Percentiles rank a stretch among this genome's conserved stretches.
Conservation (phyloP, 1,140 invertebrate genomes). For the Hyposmocoma kahamanoa region DNA sequence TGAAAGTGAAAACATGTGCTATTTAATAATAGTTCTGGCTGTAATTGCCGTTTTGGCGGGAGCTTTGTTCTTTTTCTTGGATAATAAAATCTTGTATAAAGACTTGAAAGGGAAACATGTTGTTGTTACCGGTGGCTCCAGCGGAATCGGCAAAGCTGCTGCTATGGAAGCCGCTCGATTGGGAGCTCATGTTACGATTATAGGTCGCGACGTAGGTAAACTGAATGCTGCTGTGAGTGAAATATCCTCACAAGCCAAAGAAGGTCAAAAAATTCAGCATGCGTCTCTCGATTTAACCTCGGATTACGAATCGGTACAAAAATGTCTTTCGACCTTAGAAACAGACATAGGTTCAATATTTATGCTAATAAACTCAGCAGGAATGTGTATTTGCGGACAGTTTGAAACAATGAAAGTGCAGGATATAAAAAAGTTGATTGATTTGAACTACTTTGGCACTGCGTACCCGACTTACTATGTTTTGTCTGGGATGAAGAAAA, state of each 20-base stretch:
- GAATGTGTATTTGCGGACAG: conserved; percentile 83
- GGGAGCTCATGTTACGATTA: conserved; percentile 92
- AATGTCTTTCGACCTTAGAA: conserved; percentile 76
- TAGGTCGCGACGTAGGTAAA: conserved; percentile 85
- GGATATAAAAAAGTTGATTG: conserved; percentile 82
- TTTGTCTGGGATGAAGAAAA: conserved; percentile 80
- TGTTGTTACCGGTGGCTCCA: conserved; percentile 94
- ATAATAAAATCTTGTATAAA: conserved; percentile 46
- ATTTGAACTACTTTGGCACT: conserved; percentile 83
- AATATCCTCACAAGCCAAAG: conserved; percentile 64
- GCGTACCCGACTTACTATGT: conserved; percentile 82
- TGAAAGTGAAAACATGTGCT: too few relatives aligned
- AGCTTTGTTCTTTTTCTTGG: conserved; percentile 30
- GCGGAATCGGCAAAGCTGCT: conserved; percentile 92
- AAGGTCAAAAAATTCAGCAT: conserved; percentile 80
- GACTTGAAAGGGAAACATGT: conserved; percentile 74
- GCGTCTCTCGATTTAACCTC: conserved; percentile 83
- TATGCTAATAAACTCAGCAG: conserved; percentile 95
- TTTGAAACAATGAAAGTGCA: conserved; percentile 87
- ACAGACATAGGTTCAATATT: conserved; percentile 82
- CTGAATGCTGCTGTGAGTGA: conserved; percentile 78
- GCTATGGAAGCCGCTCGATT: conserved; percentile 83
- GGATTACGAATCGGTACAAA: conserved; percentile 77
- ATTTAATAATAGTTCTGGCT: not conserved
- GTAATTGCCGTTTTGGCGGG: conserved; percentile 8